phyloP scores from a whole-genome alignment of 2,888 invertebrate genomes.

The Agrochola lota region DNA sequence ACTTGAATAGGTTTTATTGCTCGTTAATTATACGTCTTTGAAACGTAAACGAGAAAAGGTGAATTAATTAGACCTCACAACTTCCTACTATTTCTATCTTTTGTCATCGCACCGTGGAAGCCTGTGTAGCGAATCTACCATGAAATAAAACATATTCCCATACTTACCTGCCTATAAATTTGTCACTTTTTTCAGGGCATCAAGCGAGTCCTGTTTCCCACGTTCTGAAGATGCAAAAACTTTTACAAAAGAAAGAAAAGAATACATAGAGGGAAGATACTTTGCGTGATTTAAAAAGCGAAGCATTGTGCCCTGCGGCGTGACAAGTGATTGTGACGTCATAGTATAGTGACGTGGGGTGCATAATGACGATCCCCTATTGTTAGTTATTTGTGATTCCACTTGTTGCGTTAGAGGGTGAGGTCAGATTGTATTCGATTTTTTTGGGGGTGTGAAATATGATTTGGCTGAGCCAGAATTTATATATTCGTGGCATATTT shows the following conservation, averaged over 20 bases:
- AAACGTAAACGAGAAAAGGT: conserved; percentile 2
- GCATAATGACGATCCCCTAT: conserved; percentile 69
- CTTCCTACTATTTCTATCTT: conserved; percentile 18
- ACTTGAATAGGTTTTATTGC: conserved; percentile 38
- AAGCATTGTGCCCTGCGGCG: conserved; percentile 78
- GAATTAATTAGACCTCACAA: conserved; percentile 17
- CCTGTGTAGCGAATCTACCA: conserved; percentile 31
- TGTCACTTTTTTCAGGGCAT: conserved; percentile 70
- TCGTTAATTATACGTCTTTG: conserved; percentile 35
- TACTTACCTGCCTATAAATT: conserved; percentile 61
- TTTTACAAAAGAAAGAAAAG: conserved; percentile 70
- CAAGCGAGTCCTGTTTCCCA: conserved; percentile 75
- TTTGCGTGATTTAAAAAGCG: conserved; percentile 82
- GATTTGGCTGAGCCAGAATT: conserved; percentile 6
- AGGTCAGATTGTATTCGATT: conserved; percentile 40
- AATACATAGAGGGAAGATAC: conserved; percentile 75
- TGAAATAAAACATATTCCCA: conserved; percentile 46
- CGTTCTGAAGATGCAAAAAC: conserved; percentile 82
- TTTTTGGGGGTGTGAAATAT: conserved; percentile 35
- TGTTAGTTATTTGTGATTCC: conserved; percentile 77
- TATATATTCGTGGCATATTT: not conserved
- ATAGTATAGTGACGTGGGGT: conserved; percentile 66
- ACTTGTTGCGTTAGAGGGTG: conserved; percentile 76
- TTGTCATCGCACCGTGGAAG: conserved; percentile 18
- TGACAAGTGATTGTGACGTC: conserved; percentile 84